Conservation (phyloP, 2,888 invertebrate genomes). For the Carabus problematicus region DNA sequence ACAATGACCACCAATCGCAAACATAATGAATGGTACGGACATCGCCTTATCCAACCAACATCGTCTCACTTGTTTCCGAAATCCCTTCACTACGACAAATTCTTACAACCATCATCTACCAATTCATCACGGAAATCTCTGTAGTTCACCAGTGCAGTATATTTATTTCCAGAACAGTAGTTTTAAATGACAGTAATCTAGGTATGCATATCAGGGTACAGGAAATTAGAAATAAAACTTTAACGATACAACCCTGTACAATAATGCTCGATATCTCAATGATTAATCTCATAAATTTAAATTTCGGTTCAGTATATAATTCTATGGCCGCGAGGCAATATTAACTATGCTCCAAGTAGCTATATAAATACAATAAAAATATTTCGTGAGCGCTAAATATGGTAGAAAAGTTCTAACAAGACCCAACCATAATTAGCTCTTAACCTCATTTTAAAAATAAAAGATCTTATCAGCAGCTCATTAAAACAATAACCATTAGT, state of each 20-base stretch:
- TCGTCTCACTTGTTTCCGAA: neutral
- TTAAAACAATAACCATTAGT: slow-evolving; percentile 40
- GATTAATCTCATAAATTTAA: slow-evolving; percentile 27
- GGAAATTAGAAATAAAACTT: too few species aligned
- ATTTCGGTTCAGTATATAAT: slow-evolving; percentile 20
- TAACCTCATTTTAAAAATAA: slow-evolving; percentile 37
- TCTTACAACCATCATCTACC: too few species aligned
- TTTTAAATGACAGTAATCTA: too few species aligned
- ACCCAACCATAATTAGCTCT: slow-evolving; percentile 35
- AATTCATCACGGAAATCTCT: too few species aligned
- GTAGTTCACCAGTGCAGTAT: too few species aligned
- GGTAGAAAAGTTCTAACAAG: slow-evolving; percentile 33
- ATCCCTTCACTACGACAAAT: too few species aligned
- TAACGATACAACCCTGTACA: too few species aligned
- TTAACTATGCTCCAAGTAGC: slow-evolving; percentile 20
- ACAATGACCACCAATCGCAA: slow-evolving; percentile 12
- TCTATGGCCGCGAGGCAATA: slow-evolving; percentile 10
- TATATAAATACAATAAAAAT: slow-evolving; percentile 1
- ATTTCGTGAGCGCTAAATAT: slow-evolving; percentile 27
- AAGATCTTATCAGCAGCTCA: slow-evolving; percentile 35
- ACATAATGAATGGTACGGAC: slow-evolving; percentile 15
- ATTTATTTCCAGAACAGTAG: too few species aligned
- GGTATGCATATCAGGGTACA: too few species aligned
- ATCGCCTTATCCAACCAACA: slow-evolving; percentile 4
- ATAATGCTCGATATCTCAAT: neutral